phyloP scores from a whole-genome alignment of 2,888 invertebrate species.

The Drosophila prostipennis region DNA sequence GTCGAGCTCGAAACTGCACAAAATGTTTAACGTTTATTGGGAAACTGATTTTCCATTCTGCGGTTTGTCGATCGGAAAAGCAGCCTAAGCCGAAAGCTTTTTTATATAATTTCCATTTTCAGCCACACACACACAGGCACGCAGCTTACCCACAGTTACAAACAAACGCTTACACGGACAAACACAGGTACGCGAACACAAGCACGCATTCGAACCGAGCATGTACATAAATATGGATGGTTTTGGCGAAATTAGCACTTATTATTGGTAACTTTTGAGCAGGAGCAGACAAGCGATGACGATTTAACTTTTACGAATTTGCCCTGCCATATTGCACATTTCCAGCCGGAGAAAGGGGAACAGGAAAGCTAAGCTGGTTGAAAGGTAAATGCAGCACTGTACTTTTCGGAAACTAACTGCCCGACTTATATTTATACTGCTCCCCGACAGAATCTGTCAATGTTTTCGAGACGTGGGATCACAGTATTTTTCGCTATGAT shows the following conservation, averaged over 20 bases:
- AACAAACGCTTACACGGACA: conserved; percentile 25
- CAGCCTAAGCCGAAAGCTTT: conserved; percentile 53
- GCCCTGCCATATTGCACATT: conserved; percentile 71
- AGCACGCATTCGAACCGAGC: conserved; percentile 45
- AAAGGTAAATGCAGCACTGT: conserved; percentile 68
- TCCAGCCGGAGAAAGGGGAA: conserved; percentile 18
- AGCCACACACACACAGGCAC: conserved; percentile 50
- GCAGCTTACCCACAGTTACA: conserved; percentile 44
- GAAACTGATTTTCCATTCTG: conserved; percentile 23
- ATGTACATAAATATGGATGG: conserved; percentile 53
- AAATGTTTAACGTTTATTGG: conserved; percentile 1
- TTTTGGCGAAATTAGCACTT: conserved; percentile 55
- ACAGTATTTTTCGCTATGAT: conserved; percentile 64
- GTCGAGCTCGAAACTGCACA: conserved; percentile 7
- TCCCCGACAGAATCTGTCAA: conserved; percentile 8
- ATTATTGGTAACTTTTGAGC: conserved; percentile 43
- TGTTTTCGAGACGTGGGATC: conserved; percentile 28
- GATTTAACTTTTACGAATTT: conserved; percentile 69
- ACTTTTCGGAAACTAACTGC: conserved; percentile 55
- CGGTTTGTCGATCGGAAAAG: conserved; percentile 41
- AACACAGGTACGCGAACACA: conserved; percentile 38
- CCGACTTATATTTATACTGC: neutral
- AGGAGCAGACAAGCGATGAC: conserved; percentile 27
- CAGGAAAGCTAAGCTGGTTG: conserved; percentile 10
- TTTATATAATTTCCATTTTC: conserved; percentile 80